Conservation (phyloP, 2,888 invertebrate species). For the Drosophila putrida region DNA sequence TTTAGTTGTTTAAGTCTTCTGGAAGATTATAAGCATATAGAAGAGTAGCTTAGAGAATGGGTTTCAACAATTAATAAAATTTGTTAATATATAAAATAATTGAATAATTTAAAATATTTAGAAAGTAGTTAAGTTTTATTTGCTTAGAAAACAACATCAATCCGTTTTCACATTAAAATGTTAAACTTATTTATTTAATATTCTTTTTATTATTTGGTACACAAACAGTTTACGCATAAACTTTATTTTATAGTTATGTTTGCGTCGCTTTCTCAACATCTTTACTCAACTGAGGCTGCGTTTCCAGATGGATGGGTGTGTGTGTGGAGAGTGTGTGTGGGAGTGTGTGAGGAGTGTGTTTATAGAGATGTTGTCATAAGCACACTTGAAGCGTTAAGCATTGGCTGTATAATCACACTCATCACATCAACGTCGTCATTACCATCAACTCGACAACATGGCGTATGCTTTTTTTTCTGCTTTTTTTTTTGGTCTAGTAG, state of each 20-base stretch:
- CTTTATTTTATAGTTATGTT: slow-evolving; percentile 25
- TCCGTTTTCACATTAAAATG: not conserved
- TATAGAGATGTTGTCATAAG: slow-evolving; percentile 46
- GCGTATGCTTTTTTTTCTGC: slow-evolving; percentile 37
- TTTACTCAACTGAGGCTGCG: slow-evolving; percentile 20
- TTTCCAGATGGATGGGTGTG: slow-evolving; percentile 24
- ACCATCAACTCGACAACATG: slow-evolving; percentile 54
- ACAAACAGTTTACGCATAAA: slow-evolving; percentile 20
- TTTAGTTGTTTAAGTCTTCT: too few relatives aligned
- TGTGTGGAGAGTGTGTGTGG: slow-evolving; percentile 24
- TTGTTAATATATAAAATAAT: not conserved
- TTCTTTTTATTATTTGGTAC: slow-evolving; percentile 1
- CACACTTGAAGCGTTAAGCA: slow-evolving; percentile 60
- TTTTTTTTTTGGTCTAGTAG: slow-evolving; percentile 24
- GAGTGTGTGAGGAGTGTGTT: slow-evolving; percentile 23
- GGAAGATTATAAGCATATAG: too few relatives aligned
- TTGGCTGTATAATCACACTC: slow-evolving; percentile 64
- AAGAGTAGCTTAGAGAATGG: too few relatives aligned
- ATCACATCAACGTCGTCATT: slow-evolving; percentile 63
- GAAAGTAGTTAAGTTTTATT: too few relatives aligned
- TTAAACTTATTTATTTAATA: not conserved
- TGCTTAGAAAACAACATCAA: not conserved
- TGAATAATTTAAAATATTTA: too few relatives aligned
- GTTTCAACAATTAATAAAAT: too few relatives aligned
- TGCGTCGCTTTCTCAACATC: slow-evolving; percentile 11